phyloP scores from a whole-genome alignment of 2,888 invertebrate genomes.

The Portevinia maculata region DNA sequence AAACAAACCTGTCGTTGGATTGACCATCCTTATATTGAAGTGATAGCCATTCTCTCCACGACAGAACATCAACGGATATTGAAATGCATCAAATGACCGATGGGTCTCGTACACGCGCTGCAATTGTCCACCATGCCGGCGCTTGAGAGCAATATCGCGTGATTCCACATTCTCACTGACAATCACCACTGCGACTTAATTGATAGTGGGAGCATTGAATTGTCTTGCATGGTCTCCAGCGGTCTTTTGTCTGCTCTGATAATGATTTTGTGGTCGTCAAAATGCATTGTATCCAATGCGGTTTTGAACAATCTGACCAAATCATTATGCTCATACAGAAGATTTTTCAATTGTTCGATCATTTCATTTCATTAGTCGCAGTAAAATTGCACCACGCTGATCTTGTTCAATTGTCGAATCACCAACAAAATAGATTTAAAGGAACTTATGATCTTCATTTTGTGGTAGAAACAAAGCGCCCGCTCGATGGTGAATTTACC shows the following conservation, averaged over 20 bases:
- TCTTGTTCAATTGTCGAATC: conserved; percentile 24
- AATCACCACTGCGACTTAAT: conserved; percentile 45
- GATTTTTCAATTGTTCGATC: conserved; percentile 43
- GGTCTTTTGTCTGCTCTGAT: conserved; percentile 29
- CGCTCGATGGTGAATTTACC: conserved; percentile 58
- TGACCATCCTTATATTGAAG: conserved; percentile 47
- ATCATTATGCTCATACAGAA: too few relatives aligned
- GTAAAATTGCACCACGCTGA: conserved; percentile 25
- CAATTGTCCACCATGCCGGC: conserved; percentile 42
- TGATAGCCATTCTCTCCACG: conserved; percentile 50
- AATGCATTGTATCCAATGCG: too few relatives aligned
- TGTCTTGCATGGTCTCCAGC: conserved; percentile 25
- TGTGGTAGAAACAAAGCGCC: conserved; percentile 50
- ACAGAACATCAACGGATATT: conserved; percentile 52
- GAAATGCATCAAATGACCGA: conserved; percentile 57
- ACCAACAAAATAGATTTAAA: too few relatives aligned
- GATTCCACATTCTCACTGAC: too few relatives aligned
- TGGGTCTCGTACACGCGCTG: too few relatives aligned
- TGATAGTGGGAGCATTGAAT: too few relatives aligned
- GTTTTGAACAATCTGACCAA: too few relatives aligned
- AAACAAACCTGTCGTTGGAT: too few relatives aligned
- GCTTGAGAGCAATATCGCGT: conserved; percentile 19
- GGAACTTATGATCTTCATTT: too few relatives aligned
- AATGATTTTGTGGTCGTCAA: too few relatives aligned
- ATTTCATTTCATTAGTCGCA: conserved; percentile 20